Percentiles rank a stretch among this genome's conserved stretches.
phyloP scores from a whole-genome alignment of 2,797 vertebrate species.

The Pseudochaenichthys georgianus region DNA sequence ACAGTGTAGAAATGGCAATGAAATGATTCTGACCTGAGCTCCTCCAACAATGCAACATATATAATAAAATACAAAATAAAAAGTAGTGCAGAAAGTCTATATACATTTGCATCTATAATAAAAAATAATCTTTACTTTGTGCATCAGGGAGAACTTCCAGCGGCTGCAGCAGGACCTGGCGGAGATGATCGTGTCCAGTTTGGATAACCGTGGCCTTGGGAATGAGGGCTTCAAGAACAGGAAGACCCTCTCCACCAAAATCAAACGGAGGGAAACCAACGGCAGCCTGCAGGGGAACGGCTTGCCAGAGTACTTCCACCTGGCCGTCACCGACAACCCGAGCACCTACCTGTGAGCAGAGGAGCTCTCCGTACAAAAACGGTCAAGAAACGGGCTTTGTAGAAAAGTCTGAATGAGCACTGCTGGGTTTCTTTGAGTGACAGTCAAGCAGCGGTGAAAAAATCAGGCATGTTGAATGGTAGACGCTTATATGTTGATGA shows the following conservation, averaged over 20 bases:
- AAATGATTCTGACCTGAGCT: no score
- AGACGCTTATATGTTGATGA: neutral
- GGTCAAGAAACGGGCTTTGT: neutral
- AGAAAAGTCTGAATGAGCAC: conserved; percentile 2
- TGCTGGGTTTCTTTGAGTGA: neutral
- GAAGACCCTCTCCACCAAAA: conserved; percentile 84
- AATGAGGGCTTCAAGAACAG: conserved; percentile 68
- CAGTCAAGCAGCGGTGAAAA: neutral
- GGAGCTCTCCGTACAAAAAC: neutral
- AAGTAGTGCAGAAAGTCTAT: no score
- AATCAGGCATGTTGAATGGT: neutral
- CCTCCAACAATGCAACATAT: no score
- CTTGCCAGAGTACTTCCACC: conserved; percentile 92
- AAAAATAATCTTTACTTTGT: neutral
- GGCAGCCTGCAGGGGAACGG: conserved; percentile 81
- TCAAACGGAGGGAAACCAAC: conserved; percentile 80
- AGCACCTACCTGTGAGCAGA: conserved; percentile 78
- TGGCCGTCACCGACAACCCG: conserved; percentile 85
- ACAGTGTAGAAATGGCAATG: no score
- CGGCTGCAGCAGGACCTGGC: conserved; percentile 92
- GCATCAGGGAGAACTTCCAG: conserved; percentile 93
- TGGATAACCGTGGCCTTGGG: conserved; percentile 83
- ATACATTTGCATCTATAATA: neutral
- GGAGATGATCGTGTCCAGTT: conserved; percentile 89
- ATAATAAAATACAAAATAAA: no score